Evolutionary conservation across 2,797 vertebrate genomes (phyloP).

Genomic region (Austrolebias charrua): DNA sequence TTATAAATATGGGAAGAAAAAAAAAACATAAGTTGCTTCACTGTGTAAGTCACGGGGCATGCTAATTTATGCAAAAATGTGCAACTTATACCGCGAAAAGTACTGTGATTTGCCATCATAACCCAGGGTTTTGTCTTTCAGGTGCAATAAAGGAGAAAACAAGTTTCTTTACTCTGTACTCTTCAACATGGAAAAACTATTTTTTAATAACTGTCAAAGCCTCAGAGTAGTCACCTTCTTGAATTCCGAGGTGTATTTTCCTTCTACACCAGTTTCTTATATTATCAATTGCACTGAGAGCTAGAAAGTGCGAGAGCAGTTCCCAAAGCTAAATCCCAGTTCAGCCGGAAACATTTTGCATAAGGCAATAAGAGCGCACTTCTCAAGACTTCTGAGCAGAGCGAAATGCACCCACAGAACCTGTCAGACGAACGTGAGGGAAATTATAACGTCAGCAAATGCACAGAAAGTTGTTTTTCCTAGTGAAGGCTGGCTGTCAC

Average conservation of each 20-base stretch:
- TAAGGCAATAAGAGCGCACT: slow-evolving; percentile 22
- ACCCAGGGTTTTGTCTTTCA: slow-evolving; percentile 22
- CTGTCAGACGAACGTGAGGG: slow-evolving; percentile 30
- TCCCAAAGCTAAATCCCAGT: slow-evolving; percentile 5
- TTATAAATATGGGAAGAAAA: too few relatives aligned
- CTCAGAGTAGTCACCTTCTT: too few relatives aligned
- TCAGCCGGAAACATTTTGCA: slow-evolving; percentile 12
- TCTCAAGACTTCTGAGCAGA: slow-evolving; percentile 39
- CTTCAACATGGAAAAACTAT: not conserved
- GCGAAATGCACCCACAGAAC: slow-evolving; percentile 29
- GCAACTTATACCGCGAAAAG: too few relatives aligned
- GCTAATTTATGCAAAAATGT: too few relatives aligned
- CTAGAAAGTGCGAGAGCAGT: not conserved
- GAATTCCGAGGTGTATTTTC: not conserved
- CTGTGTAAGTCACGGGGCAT: too few relatives aligned
- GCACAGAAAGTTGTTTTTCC: slow-evolving; percentile 38
- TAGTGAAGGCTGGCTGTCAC: slow-evolving; percentile 41
- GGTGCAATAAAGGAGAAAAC: slow-evolving; percentile 6
- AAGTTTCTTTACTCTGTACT: not conserved
- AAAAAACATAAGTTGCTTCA: too few relatives aligned
- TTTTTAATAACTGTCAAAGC: too few relatives aligned
- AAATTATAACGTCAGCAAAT: slow-evolving; percentile 54
- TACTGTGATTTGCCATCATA: not conserved
- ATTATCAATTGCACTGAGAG: not conserved
- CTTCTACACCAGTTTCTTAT: not conserved